Percentiles rank a stretch among this genome's conserved stretches.
phyloP scores from a whole-genome alignment of 2,797 vertebrate genomes.

The Cryptoblepharus egeriae region DNA sequence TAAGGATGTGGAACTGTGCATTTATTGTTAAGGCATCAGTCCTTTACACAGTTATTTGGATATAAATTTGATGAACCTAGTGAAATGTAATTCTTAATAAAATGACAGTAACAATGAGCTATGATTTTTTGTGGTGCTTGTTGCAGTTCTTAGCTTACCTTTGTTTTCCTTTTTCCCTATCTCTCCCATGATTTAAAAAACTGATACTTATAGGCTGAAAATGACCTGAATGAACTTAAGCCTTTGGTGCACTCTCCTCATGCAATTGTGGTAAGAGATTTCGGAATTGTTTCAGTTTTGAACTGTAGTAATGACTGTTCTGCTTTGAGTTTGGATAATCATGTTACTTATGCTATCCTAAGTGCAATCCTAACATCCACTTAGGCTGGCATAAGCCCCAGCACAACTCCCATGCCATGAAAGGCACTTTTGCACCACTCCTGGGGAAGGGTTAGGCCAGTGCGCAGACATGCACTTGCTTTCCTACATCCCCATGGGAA shows the following conservation, averaged over 20 bases:
- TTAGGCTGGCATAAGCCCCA: too few species aligned
- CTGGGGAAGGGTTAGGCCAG: too few species aligned
- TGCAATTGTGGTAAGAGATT: conserved; percentile 96
- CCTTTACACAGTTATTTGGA: not conserved
- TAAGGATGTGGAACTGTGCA: conserved; percentile 77
- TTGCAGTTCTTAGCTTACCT: conserved; percentile 71
- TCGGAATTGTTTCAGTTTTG: conserved; percentile 79
- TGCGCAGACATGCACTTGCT: too few species aligned
- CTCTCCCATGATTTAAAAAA: conserved; percentile 54
- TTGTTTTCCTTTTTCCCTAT: conserved; percentile 72
- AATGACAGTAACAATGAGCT: not conserved
- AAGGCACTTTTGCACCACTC: too few species aligned
- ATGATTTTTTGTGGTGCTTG: conserved; percentile 62
- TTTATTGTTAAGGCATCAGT: conserved; percentile 38
- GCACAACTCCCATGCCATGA: too few species aligned
- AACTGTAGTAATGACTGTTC: conserved; percentile 67
- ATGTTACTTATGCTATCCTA: too few species aligned
- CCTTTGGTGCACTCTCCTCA: conserved; percentile 99
- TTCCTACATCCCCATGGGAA: too few species aligned
- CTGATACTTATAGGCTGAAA: conserved; percentile 93
- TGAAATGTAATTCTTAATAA: conserved; percentile 16
- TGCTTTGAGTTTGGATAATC: conserved; percentile 61
- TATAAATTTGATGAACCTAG: not conserved
- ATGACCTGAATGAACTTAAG: conserved; percentile 99
- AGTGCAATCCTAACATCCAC: too few species aligned